These are phyloP conservation scores for Drosophila quadrilineata DNA, from an alignment of 1,140 invertebrate species.

Conservation along the genomic window DNA sequence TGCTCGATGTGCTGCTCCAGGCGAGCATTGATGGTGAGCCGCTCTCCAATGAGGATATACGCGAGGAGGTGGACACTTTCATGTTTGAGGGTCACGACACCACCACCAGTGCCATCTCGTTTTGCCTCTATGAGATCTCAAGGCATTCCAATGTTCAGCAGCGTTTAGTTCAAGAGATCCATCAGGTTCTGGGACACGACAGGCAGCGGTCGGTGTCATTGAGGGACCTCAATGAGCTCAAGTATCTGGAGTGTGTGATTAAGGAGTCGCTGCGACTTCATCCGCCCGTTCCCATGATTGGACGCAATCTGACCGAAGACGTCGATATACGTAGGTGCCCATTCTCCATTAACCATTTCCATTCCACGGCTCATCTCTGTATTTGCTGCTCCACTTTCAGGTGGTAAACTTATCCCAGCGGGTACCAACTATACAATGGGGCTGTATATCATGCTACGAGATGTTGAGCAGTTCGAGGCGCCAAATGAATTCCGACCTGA, in stretches of 20 bases:
- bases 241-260: constrained; percentile 83
- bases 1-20: constrained; percentile 89
- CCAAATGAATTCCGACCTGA: constrained; percentile 85
- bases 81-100: constrained; percentile 90
- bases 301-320: constrained; percentile 83
- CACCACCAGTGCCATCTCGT: constrained; percentile 84
- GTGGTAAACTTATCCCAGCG: constrained; percentile 77
- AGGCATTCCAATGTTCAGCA: constrained; percentile 84
- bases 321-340: constrained; percentile 64
- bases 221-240: constrained; percentile 44
- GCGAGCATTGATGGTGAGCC: constrained; percentile 83
- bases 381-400: constrained; percentile 5
- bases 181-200: constrained; percentile 82
- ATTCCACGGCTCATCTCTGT: too few relatives aligned
- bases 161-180: constrained; percentile 84
- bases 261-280: constrained; percentile 85
- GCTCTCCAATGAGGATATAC: constrained; percentile 85
- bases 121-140: constrained; percentile 83
- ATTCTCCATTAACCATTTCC: too few relatives aligned
- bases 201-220: not conserved
- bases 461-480: constrained; percentile 83
- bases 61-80: constrained; percentile 89
- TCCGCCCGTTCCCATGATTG: constrained; percentile 87
- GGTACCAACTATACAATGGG: constrained; percentile 78
- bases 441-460: constrained; percentile 82